Conservation (phyloP, 2,113 vertebrate genomes). For the Pedetes capensis region DNA sequence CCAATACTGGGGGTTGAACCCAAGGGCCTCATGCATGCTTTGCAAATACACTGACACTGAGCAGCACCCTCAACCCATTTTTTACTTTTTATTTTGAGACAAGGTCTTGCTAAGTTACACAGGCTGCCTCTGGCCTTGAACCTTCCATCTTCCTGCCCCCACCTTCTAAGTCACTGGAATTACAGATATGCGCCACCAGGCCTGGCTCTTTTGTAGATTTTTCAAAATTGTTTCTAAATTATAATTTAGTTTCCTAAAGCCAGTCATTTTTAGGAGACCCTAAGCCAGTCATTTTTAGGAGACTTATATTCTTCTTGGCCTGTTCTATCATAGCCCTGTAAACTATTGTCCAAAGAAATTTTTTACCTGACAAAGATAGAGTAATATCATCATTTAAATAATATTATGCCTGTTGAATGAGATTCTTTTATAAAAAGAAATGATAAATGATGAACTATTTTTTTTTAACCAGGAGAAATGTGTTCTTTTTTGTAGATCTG, state of each 20-base stretch:
- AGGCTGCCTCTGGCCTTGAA: too few relatives aligned
- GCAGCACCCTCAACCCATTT: too few relatives aligned
- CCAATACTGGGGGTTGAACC: too few relatives aligned
- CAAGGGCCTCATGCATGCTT: too few relatives aligned
- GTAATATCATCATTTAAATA: background rate
- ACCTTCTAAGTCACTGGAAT: too few relatives aligned
- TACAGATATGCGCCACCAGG: too few relatives aligned
- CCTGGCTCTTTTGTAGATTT: background rate
- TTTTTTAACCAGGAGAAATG: background rate
- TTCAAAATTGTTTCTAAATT: background rate
- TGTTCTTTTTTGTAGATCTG: slow-evolving; percentile 85
- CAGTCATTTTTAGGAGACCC: background rate
- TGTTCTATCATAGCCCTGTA: background rate
- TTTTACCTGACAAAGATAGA: background rate
- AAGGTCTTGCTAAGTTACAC: too few relatives aligned
- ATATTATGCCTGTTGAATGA: background rate
- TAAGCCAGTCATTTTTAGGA: background rate
- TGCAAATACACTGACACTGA: too few relatives aligned
- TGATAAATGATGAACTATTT: background rate
- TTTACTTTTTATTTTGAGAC: too few relatives aligned
- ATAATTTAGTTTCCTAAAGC: background rate
- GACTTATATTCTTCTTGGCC: background rate
- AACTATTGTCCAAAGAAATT: background rate
- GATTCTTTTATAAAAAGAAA: background rate
- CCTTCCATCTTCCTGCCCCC: too few relatives aligned